Conservation (phyloP, 2,113 vertebrate species). For the Heterotilapia buettikoferi region DNA sequence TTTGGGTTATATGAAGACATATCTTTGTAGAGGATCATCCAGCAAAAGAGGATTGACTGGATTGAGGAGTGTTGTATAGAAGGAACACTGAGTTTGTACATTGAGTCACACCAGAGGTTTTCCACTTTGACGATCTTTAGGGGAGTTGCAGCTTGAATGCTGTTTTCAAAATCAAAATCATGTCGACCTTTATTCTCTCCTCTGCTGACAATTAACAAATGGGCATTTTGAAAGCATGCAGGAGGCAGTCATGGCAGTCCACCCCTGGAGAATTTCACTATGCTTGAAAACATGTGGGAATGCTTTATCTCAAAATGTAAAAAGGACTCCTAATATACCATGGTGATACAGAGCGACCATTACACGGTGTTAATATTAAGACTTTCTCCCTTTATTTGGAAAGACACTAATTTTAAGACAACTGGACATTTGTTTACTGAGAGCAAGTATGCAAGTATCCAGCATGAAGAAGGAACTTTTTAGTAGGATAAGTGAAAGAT, state of each 20-base stretch:
- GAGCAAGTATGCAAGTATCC: constrained; percentile 39
- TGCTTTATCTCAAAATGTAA: constrained; percentile 81
- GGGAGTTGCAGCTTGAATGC: constrained; percentile 69
- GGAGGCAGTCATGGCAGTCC: constrained; percentile 59
- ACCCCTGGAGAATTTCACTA: constrained; percentile 78
- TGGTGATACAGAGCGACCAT: constrained; percentile 69
- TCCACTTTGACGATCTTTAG: constrained; percentile 46
- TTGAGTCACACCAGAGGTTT: not conserved
- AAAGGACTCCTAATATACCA: constrained; percentile 69
- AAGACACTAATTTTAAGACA: constrained; percentile 67
- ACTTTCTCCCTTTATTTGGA: constrained; percentile 69
- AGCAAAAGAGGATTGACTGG: not conserved
- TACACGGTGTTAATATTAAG: constrained; percentile 76
- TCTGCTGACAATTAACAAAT: constrained; percentile 66
- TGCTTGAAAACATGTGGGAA: constrained; percentile 87
- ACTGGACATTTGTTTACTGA: constrained; percentile 50
- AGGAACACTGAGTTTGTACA: not conserved
- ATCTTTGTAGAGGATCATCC: not conserved
- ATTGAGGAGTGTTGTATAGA: not conserved
- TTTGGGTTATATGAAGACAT: not conserved
- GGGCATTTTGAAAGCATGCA: constrained; percentile 79
- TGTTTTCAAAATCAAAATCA: constrained; percentile 83
- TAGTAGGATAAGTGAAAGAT: constrained; percentile 58
- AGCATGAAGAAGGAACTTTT: constrained; percentile 52
- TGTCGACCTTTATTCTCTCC: constrained; percentile 82